phyloP scores from a whole-genome alignment of 1,140 invertebrate species.

The Condylostylus longicornis region DNA sequence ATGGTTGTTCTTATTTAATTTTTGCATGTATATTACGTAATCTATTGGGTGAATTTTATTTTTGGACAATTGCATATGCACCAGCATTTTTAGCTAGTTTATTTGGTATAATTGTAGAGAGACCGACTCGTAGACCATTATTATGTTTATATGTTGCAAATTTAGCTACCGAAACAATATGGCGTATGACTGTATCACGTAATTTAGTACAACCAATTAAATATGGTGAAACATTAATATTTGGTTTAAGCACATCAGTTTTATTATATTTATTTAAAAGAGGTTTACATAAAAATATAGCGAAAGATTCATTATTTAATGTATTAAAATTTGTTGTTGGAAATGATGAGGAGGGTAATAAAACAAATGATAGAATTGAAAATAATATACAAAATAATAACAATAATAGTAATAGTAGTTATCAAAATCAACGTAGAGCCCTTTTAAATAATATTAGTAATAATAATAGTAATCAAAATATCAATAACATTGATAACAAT shows the following conservation, averaged over 20 bases:
- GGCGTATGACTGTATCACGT: slow-evolving; percentile 51
- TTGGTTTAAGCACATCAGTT: slow-evolving; percentile 41
- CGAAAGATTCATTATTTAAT: slow-evolving; percentile 44
- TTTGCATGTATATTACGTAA: slow-evolving; percentile 52
- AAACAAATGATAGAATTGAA: slow-evolving; percentile 6
- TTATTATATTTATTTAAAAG: slow-evolving; percentile 44
- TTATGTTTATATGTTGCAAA: slow-evolving; percentile 67
- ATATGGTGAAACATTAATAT: slow-evolving; percentile 50
- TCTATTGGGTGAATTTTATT: slow-evolving; percentile 50
- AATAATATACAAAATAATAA: no score
- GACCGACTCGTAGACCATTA: slow-evolving; percentile 50
- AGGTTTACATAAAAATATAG: slow-evolving; percentile 25
- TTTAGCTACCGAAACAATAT: slow-evolving; percentile 64
- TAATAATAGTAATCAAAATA: no score
- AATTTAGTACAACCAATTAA: slow-evolving; percentile 44
- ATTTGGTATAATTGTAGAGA: slow-evolving; percentile 57
- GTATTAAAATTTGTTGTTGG: slow-evolving; percentile 49
- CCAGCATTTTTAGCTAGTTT: slow-evolving; percentile 56
- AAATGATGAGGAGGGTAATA: slow-evolving; percentile 43
- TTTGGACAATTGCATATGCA: slow-evolving; percentile 50
- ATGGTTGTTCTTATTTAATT: slow-evolving; percentile 53
- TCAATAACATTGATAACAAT: no score
- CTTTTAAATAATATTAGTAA: no score
- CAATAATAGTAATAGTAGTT: no score
- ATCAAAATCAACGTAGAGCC: no score